Evolutionary conservation across 1,140 invertebrate species (phyloP).

Genomic region (Lamellibrachia luymesi): DNA sequence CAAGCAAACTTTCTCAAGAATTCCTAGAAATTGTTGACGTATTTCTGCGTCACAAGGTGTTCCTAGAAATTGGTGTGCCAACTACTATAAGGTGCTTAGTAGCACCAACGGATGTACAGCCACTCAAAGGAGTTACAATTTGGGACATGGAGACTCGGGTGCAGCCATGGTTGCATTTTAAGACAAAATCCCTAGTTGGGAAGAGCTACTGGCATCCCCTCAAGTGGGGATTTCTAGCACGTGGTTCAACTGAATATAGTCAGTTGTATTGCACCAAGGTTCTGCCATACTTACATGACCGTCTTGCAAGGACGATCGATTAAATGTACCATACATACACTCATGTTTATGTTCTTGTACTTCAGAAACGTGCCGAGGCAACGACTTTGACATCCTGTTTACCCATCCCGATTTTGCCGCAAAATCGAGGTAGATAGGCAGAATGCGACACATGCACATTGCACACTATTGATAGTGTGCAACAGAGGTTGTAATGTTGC

Average conservation of each 20-base stretch:
- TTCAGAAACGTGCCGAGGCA: no score
- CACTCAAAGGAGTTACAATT: slow-evolving; percentile 2
- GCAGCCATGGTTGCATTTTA: slow-evolving; percentile 23
- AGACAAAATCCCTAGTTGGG: slow-evolving; percentile 9
- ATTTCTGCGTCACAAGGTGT: not conserved
- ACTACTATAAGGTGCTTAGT: slow-evolving; percentile 18
- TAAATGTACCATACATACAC: no score
- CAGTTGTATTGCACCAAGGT: no score
- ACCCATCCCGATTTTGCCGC: no score
- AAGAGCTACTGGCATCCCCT: slow-evolving; percentile 24
- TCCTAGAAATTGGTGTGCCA: slow-evolving; percentile 27
- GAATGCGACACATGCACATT: no score
- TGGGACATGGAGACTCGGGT: slow-evolving; percentile 19
- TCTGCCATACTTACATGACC: slow-evolving; percentile 8
- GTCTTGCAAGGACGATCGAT: not conserved
- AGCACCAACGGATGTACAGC: slow-evolving; percentile 7
- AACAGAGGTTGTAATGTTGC: no score
- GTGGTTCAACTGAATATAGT: no score
- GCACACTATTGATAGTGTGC: no score
- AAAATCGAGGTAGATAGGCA: no score
- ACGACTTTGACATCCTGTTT: no score
- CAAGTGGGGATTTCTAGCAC: slow-evolving; percentile 22
- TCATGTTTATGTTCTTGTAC: no score
- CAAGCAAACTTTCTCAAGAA: not conserved
- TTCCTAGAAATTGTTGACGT: no score